Conservation (phyloP, 2,113 vertebrate species). For the rat (Rattus norvegicus) region GRCr8 NC_086023.1:131325001-131325500, state of each 20-base stretch:
- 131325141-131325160: neutral
- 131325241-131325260: conserved; percentile 30
- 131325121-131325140: neutral
- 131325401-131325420: neutral
- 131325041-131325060: neutral
- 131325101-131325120: neutral
- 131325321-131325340: conserved; percentile 1
- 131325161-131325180: neutral
- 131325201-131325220: neutral
- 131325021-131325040: neutral
- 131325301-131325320: conserved; percentile 19
- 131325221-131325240: neutral
- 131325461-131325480: neutral
- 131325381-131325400: neutral
- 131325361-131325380: neutral
- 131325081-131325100: conserved; percentile 30
- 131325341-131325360: conserved; percentile 8
- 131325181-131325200: neutral
- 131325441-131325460: neutral
- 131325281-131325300: neutral
- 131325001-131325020: neutral
- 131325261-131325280: neutral
- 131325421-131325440: neutral
- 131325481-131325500: neutral
- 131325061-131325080: neutral